These are phyloP conservation scores for Macaca mulatta DNA, from an alignment of 2,113 vertebrate species.

Conservation along the genomic window DNA sequence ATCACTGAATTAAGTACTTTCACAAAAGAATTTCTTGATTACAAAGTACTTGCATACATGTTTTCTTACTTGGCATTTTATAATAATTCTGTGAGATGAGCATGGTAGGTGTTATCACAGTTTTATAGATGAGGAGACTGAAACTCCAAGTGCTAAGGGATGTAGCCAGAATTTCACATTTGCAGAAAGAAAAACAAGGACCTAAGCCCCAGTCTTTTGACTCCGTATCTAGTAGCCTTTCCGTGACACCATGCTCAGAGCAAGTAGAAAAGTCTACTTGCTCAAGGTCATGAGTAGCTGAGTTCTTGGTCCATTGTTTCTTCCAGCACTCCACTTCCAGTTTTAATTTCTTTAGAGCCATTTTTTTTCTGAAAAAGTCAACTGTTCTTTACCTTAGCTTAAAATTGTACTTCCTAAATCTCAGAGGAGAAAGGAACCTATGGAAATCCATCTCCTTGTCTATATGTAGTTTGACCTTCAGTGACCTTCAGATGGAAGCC, in stretches of 20 bases:
- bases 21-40: neutral
- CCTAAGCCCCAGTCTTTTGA: no score
- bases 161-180: neutral
- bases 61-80: neutral
- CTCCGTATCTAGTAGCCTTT: neutral
- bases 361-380: neutral
- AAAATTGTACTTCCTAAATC: neutral
- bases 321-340: neutral
- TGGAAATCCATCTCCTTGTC: neutral
- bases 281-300: no score
- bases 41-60: neutral
- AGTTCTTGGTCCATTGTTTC: neutral
- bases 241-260: rapidly evolving
- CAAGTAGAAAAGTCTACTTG: neutral
- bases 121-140: neutral
- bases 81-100: neutral
- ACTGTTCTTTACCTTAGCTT: neutral
- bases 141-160: neutral
- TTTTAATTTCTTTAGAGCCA: neutral
- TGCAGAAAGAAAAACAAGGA: neutral
- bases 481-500: neutral
- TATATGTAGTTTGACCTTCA: neutral
- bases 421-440: neutral
- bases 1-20: neutral
- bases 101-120: neutral